Conservation (phyloP, 2,888 invertebrate genomes). For the Cyclophora punctaria region DNA sequence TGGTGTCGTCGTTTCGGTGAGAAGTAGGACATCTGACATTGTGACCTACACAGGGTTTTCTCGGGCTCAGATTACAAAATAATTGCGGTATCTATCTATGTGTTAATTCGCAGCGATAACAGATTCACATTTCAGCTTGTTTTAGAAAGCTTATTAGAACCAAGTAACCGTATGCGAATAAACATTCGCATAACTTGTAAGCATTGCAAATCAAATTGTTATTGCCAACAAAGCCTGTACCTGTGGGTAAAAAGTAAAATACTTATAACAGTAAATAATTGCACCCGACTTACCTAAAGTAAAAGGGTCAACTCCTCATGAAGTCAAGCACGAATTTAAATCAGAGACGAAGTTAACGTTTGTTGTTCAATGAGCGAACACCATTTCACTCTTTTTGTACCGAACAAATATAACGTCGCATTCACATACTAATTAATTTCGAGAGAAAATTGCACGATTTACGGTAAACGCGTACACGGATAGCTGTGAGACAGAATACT, state of each 20-base stretch:
- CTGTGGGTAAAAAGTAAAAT: background rate
- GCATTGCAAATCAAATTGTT: too few relatives aligned
- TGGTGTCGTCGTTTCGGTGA: slow-evolving; percentile 45
- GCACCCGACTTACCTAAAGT: slow-evolving; percentile 43
- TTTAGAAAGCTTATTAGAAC: too few relatives aligned
- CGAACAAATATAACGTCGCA: slow-evolving; percentile 55
- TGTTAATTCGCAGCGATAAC: slow-evolving; percentile 6
- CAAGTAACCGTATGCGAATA: too few relatives aligned
- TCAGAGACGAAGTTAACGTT: slow-evolving; percentile 38
- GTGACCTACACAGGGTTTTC: slow-evolving; percentile 55
- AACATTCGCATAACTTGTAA: too few relatives aligned
- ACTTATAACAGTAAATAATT: slow-evolving; percentile 4
- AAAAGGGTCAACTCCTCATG: slow-evolving; percentile 54
- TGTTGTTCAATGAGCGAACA: slow-evolving; percentile 46
- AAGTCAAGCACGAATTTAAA: slow-evolving; percentile 32
- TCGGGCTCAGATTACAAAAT: slow-evolving; percentile 27
- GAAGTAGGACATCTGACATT: slow-evolving; percentile 64
- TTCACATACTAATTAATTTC: slow-evolving; percentile 67
- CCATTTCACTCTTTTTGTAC: slow-evolving; percentile 67
- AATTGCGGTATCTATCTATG: slow-evolving; percentile 14
- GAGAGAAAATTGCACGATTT: slow-evolving; percentile 58
- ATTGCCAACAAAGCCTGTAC: background rate
- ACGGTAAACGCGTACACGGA: slow-evolving; percentile 51
- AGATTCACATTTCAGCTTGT: too few relatives aligned
- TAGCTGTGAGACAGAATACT: slow-evolving; percentile 53